Percentiles rank a stretch among this genome's conserved stretches.
Conservation (phyloP, 2,797 vertebrate species). For the Dendrocincla tyrannina region DNA sequence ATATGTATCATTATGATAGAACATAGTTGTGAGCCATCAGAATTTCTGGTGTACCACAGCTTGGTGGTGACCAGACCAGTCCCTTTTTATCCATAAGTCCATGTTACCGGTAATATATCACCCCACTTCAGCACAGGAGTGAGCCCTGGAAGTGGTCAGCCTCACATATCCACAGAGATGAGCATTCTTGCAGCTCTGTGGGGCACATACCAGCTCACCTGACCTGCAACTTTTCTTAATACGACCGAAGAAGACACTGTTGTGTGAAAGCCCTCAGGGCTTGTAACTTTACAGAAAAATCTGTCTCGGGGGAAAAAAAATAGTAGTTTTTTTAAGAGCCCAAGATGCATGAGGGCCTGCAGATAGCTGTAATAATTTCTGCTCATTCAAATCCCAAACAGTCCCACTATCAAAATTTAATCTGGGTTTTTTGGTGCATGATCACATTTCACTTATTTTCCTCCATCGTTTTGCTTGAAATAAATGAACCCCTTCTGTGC, state of each 20-base stretch:
- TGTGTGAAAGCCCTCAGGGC: not conserved
- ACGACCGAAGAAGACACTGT: constrained; percentile 39
- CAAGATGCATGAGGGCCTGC: not conserved
- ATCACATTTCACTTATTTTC: constrained; percentile 64
- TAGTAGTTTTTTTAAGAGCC: constrained; percentile 16
- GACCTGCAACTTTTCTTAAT: constrained; percentile 34
- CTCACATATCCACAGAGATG: not conserved
- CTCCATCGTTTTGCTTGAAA: constrained; percentile 44
- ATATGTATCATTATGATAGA: not conserved
- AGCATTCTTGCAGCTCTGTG: not conserved
- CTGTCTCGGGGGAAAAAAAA: not conserved
- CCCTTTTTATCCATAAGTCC: not conserved
- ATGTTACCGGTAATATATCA: not conserved
- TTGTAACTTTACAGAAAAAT: not conserved
- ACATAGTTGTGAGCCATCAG: rapidly evolving
- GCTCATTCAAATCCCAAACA: not conserved
- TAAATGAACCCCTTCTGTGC: constrained; percentile 59
- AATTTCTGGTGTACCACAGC: not conserved
- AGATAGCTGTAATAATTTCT: constrained; percentile 32
- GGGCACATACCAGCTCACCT: not conserved
- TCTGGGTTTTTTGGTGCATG: constrained; percentile 36
- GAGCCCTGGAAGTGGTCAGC: not conserved
- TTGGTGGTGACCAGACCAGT: not conserved
- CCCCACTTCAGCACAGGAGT: not conserved
- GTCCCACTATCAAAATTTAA: constrained; percentile 43